Conservation (phyloP, 2,888 invertebrate genomes). For the Trisateles emortualis region DNA sequence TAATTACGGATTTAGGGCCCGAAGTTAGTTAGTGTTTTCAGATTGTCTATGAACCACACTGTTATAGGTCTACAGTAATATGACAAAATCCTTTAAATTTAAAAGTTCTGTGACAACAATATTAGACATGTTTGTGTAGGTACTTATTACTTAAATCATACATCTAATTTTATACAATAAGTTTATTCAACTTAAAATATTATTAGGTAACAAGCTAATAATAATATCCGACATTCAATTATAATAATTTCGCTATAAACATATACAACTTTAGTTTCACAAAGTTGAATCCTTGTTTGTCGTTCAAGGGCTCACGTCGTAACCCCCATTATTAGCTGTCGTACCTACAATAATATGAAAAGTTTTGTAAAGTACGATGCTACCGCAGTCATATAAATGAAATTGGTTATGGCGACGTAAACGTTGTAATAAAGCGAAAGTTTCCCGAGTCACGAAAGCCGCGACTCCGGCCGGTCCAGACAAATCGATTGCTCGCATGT, state of each 20-base stretch:
- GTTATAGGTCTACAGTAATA: too few species aligned
- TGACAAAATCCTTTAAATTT: too few species aligned
- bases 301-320: slow-evolving; percentile 60
- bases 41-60: too few species aligned
- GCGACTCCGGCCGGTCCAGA: slow-evolving; percentile 66
- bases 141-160: too few species aligned
- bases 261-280: slow-evolving; percentile 57
- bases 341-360: slow-evolving; percentile 59
- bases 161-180: too few species aligned
- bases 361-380: slow-evolving; percentile 60
- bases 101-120: too few species aligned
- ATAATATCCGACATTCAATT: too few species aligned
- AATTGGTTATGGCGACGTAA: slow-evolving; percentile 71
- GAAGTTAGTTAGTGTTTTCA: slow-evolving; percentile 36
- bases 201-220: too few species aligned
- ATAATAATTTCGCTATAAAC: too few species aligned
- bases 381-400: slow-evolving; percentile 60
- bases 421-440: slow-evolving; percentile 71
- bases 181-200: too few species aligned
- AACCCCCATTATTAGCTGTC: slow-evolving; percentile 63
- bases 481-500: slow-evolving; percentile 78
- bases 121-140: too few species aligned
- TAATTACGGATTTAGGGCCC: slow-evolving; percentile 30
- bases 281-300: slow-evolving; percentile 58
- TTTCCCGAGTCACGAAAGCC: slow-evolving; percentile 72